phyloP scores from a whole-genome alignment of 2,113 vertebrate genomes.

The Hemiscyllium ocellatum region DNA sequence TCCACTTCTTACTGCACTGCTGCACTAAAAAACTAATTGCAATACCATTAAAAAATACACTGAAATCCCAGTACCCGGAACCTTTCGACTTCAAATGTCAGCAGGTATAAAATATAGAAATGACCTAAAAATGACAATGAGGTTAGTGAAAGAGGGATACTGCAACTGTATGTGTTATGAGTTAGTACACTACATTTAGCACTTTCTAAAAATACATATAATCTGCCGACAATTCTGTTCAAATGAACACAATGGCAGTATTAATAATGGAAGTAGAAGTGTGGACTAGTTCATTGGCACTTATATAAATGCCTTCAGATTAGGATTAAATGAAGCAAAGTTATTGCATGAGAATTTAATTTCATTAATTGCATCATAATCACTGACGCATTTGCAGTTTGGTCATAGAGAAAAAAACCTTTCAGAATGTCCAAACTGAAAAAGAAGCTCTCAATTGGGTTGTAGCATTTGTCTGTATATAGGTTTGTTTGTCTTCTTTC shows the following conservation, averaged over 20 bases:
- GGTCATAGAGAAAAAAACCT: neutral
- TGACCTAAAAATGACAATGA: constrained; percentile 35
- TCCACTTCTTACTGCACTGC: neutral
- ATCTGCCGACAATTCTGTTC: constrained; percentile 1
- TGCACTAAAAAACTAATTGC: constrained; percentile 20
- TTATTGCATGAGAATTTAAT: constrained; percentile 37
- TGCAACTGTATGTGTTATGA: neutral
- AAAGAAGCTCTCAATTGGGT: neutral
- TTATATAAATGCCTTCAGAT: constrained; percentile 24
- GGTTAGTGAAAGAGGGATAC: neutral
- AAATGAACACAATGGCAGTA: constrained; percentile 24
- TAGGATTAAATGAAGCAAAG: constrained; percentile 30
- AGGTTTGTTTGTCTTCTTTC: no score
- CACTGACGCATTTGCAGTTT: constrained; percentile 3
- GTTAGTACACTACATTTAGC: neutral
- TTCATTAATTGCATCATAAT: constrained; percentile 34
- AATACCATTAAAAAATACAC: constrained; percentile 1
- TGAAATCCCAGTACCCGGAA: constrained; percentile 20
- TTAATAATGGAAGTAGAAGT: constrained; percentile 9
- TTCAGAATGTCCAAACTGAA: neutral
- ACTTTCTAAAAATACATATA: neutral
- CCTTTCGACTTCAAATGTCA: constrained; percentile 30
- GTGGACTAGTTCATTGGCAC: constrained; percentile 2
- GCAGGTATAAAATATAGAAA: constrained; percentile 13
- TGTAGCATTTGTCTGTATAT: no score